Evolutionary conservation across 2,113 vertebrate genomes (phyloP).

Genomic region (Heteronetta atricapilla): DNA sequence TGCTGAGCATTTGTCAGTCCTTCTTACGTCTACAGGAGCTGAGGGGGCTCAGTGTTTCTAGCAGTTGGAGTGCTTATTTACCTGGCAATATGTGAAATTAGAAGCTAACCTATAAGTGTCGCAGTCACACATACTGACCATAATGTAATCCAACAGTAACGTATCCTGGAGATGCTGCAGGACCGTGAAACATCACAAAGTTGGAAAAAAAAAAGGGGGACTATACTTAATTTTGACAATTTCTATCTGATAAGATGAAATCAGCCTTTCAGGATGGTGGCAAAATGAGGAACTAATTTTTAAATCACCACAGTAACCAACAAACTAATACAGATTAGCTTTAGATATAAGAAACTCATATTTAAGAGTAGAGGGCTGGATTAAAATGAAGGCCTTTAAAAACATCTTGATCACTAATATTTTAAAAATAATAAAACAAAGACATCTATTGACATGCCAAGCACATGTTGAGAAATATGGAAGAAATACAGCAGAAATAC

Average conservation of each 20-base stretch:
- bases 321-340: neutral
- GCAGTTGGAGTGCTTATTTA: neutral
- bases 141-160: neutral
- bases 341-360: neutral
- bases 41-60: neutral
- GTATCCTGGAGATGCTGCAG: neutral
- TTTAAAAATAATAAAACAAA: constrained; percentile 1
- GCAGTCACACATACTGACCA: neutral
- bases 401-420: neutral
- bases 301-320: neutral
- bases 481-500: neutral
- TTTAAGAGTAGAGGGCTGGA: neutral
- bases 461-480: neutral
- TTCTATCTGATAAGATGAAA: neutral
- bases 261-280: neutral
- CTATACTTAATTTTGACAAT: neutral
- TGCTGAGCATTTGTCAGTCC: neutral
- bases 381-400: neutral
- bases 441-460: neutral
- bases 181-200: neutral
- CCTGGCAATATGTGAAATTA: neutral
- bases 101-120: neutral
- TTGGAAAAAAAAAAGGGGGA: neutral
- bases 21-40: neutral
- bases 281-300: neutral